phyloP scores from a whole-genome alignment of 2,113 vertebrate species.

The Triplophysa siluroides region DNA sequence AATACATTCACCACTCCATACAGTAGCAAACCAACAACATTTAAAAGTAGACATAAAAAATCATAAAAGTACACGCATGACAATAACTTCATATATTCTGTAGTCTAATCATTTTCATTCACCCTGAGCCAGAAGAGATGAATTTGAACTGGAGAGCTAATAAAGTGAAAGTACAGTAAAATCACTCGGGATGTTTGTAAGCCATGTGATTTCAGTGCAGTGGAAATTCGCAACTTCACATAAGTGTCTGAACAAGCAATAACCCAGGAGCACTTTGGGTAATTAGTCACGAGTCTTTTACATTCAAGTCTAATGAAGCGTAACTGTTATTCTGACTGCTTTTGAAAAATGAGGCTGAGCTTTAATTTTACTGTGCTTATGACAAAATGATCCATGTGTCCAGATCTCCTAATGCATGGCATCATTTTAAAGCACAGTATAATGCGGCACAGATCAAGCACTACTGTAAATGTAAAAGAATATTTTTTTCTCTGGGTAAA shows the following conservation, averaged over 20 bases:
- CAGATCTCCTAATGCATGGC: constrained; percentile 10
- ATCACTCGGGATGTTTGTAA: background rate
- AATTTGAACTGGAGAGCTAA: background rate
- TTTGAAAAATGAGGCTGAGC: constrained; percentile 11
- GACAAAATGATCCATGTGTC: constrained; percentile 12
- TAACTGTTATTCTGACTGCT: constrained; percentile 30
- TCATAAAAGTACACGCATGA: background rate
- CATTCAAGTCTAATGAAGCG: constrained; percentile 20
- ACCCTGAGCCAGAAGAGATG: background rate
- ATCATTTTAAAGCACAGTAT: constrained; percentile 1
- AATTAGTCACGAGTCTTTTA: constrained; percentile 30
- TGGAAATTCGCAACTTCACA: constrained; percentile 29
- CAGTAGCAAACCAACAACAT: background rate
- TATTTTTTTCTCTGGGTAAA: background rate
- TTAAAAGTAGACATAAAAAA: constrained; percentile 14
- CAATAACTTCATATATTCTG: background rate
- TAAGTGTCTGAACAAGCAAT: constrained; percentile 31
- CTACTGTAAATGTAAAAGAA: background rate
- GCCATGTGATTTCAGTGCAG: background rate
- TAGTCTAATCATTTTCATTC: constrained; percentile 10
- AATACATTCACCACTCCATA: background rate
- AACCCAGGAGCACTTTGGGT: constrained; percentile 13
- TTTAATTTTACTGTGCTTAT: constrained; percentile 25
- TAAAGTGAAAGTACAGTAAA: constrained; percentile 7
- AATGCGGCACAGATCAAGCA: background rate